Conservation (phyloP, 2,113 vertebrate genomes). For the Andinoacara biseriatus region DNA sequence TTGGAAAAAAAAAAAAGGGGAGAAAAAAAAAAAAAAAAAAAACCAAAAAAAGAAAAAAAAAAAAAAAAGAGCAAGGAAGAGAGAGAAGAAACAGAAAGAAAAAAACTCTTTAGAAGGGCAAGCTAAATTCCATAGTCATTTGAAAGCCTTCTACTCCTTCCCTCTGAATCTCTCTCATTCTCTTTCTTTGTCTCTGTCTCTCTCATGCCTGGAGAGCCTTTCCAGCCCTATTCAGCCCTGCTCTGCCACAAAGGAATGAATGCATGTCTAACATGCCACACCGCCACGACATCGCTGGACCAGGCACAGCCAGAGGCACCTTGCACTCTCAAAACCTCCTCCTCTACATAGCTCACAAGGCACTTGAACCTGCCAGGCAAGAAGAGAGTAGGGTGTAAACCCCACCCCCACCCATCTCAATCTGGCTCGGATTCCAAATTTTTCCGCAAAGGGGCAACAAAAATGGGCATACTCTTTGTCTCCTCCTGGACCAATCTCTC, state of each 20-base stretch:
- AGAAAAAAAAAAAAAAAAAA: not conserved
- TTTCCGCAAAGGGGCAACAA: conserved; percentile 34
- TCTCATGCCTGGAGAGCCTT: conserved; percentile 74
- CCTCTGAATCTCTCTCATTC: conserved; percentile 47
- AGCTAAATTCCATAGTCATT: conserved; percentile 63
- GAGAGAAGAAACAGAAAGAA: conserved; percentile 22
- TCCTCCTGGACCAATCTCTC: not conserved
- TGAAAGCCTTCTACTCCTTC: conserved; percentile 54
- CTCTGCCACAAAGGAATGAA: conserved; percentile 61
- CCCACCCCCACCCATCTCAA: conserved; percentile 27
- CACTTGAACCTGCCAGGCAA: conserved; percentile 54
- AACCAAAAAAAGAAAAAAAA: conserved; percentile 12
- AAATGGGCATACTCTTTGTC: conserved; percentile 6
- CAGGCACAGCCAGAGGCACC: conserved; percentile 67
- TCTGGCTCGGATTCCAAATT: conserved; percentile 39
- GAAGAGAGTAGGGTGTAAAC: conserved; percentile 28
- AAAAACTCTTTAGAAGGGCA: conserved; percentile 54
- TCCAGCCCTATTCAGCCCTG: conserved; percentile 56
- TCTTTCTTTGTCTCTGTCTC: conserved; percentile 33
- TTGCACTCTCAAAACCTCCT: conserved; percentile 53
- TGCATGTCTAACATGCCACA: conserved; percentile 78
- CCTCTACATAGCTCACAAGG: conserved; percentile 62
- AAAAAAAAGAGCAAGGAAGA: conserved; percentile 19
- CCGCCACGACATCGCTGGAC: conserved; percentile 63
- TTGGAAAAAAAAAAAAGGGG: not conserved